Conservation (phyloP, 2,797 vertebrate genomes). For the Melanotaenia pygmaea region DNA sequence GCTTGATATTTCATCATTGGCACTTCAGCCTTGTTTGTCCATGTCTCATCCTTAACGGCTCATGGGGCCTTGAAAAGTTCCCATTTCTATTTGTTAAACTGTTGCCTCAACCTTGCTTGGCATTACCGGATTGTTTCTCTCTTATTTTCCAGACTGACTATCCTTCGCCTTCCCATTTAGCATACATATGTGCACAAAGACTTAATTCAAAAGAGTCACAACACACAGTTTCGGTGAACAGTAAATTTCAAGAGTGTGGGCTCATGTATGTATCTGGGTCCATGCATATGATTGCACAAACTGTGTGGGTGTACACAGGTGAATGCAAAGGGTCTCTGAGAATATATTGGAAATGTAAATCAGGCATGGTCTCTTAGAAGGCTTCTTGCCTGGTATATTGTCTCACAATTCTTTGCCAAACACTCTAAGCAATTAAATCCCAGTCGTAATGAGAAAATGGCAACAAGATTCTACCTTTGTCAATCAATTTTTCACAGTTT, state of each 20-base stretch:
- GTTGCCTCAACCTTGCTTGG: conserved; percentile 44
- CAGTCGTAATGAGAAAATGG: conserved; percentile 57
- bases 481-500: conserved; percentile 60
- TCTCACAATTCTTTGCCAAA: conserved; percentile 38
- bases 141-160: conserved; percentile 14
- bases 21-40: conserved; percentile 50
- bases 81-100: conserved; percentile 54
- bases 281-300: conserved; percentile 13
- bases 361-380: conserved; percentile 26
- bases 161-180: conserved; percentile 26
- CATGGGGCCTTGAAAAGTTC: conserved; percentile 20
- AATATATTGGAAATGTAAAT: conserved; percentile 67
- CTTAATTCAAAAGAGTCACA: conserved; percentile 60
- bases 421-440: conserved; percentile 60
- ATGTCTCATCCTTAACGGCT: conserved; percentile 53
- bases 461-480: conserved; percentile 50
- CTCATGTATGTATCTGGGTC: conserved; percentile 8
- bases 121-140: conserved; percentile 25
- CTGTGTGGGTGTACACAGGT: conserved; percentile 48
- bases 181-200: conserved; percentile 52
- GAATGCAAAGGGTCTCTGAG: conserved; percentile 35
- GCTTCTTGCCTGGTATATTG: conserved; percentile 28
- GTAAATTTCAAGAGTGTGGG: conserved; percentile 24
- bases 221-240: conserved; percentile 48
- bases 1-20: conserved; percentile 65